Evolutionary conservation across 2,113 vertebrate genomes (phyloP), one percentile per base, ranked within the genome.

Genomic region (Leuciscus idus): DNA sequence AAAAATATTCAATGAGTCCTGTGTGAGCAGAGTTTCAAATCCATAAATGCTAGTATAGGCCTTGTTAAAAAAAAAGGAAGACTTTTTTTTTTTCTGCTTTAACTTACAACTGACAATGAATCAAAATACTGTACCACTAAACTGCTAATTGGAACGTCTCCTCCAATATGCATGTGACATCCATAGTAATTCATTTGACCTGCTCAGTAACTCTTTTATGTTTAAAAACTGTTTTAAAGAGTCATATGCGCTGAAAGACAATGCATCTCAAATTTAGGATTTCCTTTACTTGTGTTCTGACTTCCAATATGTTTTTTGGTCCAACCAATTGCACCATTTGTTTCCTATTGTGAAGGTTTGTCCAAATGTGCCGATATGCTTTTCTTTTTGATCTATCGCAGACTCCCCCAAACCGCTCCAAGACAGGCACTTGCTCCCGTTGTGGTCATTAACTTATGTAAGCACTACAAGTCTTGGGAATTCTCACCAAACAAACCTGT

Each of bases 381-480:
- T 89, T 77, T 17, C 81, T 28, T 28, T 70, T 59, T 81, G 39
- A 66, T 66, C 30, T 50, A 19, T 66, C 73, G 21, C 61, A 86
- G 17, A 74, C 46, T 75, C 77, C 74, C 46, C 68, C 52, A 36
- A 83, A 79, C 83, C 26, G 1, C 66, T 52, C 75, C 52, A 61
- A 86, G 76, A 28, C 70, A 75, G 48, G 28, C 36, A 84, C 11
- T 68, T 74, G 77, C 61, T 82, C 77, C 62, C 28, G 28, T 57
- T 81, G 50, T 76, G 81, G 68, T 43, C 48, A 78, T 50, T 66
- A 59, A 84, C 52, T 68, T 59, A 81, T 21, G 23, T 64, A 82
- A 82, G 30, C 39, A 21, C 52, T 30, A 23, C 62, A 80, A 61
- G 33, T 88, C 87, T 85, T 77, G n/a, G 17, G 81, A 84, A 50